Percentiles rank a stretch among this genome's conserved stretches.
These are phyloP conservation scores for Ammodytes dubius DNA, from an alignment of 2,113 vertebrate genomes.

Conservation along the genomic window DNA sequence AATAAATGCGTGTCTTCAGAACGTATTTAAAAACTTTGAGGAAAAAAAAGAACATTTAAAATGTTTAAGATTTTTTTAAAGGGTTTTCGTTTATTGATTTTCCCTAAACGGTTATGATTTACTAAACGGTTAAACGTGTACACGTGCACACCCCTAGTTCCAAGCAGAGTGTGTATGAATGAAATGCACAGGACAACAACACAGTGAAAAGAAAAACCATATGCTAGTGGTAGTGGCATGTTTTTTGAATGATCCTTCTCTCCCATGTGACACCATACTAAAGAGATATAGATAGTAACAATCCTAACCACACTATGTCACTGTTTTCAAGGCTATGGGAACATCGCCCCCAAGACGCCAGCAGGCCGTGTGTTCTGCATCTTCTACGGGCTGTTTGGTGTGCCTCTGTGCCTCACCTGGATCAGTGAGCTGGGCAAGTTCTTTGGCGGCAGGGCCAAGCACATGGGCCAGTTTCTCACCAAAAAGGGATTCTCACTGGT, in stretches of 20 bases:
- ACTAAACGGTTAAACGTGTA: no score
- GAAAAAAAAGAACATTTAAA: no score
- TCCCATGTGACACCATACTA: background rate
- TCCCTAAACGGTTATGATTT: no score
- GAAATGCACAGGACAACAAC: background rate
- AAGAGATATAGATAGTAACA: background rate
- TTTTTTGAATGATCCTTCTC: background rate
- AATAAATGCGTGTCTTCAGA: no score
- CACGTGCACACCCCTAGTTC: no score
- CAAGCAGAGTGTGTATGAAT: background rate
- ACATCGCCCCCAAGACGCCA: constrained; percentile 95
- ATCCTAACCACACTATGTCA: background rate
- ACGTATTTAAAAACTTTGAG: no score
- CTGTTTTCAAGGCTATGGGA: constrained; percentile 91
- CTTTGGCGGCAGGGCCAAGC: constrained; percentile 96
- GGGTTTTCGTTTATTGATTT: no score
- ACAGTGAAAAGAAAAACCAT: background rate
- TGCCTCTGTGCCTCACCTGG: constrained; percentile 96
- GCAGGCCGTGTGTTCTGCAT: constrained; percentile 95
- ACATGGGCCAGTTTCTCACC: constrained; percentile 93
- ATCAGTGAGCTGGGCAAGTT: constrained; percentile 99
- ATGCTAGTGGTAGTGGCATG: no score
- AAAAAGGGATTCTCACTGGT: constrained; percentile 95
- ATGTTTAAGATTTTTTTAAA: no score
- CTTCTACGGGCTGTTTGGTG: constrained; percentile 97